phyloP scores from a whole-genome alignment of 2,113 vertebrate species.

The Ploceus nigricollis region DNA sequence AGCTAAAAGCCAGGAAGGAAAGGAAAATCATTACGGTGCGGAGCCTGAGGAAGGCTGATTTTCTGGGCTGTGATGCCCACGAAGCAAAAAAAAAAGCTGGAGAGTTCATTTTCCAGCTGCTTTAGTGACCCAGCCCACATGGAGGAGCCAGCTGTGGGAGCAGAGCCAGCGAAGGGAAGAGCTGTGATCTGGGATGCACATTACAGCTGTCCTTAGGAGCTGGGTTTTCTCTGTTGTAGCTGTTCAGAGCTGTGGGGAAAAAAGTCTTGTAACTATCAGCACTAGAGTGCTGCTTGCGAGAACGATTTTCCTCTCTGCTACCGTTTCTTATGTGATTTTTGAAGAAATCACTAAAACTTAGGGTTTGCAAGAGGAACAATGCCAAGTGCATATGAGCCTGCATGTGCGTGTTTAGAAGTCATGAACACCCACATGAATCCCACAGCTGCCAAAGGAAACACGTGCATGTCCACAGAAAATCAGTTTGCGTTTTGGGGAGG shows the following conservation, averaged over 20 bases:
- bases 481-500: neutral
- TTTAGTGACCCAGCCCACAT: neutral
- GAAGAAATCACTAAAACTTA: neutral
- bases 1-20: neutral
- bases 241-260: neutral
- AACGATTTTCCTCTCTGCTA: neutral
- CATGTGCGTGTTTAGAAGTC: neutral
- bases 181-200: neutral
- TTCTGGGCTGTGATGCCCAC: neutral
- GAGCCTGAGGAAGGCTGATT: neutral
- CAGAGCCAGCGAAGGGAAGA: neutral
- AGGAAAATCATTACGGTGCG: fast-evolving
- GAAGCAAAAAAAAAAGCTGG: neutral
- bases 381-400: neutral
- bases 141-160: neutral
- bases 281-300: neutral
- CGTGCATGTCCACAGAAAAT: neutral
- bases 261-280: neutral
- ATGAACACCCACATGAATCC: neutral
- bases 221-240: neutral
- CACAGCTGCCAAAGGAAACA: constrained; percentile 33
- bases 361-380: neutral
- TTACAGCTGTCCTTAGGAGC: neutral
- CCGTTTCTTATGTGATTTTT: fast-evolving
- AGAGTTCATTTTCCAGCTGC: neutral